These are phyloP conservation scores for Rotaria socialis DNA, from an alignment of 2,888 invertebrate species.

Conservation along the genomic window DNA sequence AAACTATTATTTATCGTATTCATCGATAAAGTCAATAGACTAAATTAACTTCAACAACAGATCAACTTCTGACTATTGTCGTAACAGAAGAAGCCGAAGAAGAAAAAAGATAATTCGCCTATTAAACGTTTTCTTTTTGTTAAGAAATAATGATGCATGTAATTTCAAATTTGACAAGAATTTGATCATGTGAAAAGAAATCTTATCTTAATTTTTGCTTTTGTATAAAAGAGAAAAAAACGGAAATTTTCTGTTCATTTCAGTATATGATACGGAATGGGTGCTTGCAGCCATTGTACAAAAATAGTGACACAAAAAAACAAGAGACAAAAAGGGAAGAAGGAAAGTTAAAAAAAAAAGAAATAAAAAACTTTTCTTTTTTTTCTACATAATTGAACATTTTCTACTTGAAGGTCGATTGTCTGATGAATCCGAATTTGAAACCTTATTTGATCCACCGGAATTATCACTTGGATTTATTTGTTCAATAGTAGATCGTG, in stretches of 20 bases:
- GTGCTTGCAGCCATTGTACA: slow-evolving; percentile 17
- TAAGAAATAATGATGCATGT: background rate
- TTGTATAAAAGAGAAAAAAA: background rate
- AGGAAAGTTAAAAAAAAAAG: background rate
- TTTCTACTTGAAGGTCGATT: background rate
- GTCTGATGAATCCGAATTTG: background rate
- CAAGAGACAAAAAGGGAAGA: background rate
- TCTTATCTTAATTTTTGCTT: slow-evolving; percentile 8
- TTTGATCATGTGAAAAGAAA: background rate
- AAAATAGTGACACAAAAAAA: slow-evolving; percentile 16
- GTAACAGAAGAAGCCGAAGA: background rate
- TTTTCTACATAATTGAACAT: slow-evolving; percentile 27
- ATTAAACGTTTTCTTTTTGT: background rate
- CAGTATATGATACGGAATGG: background rate
- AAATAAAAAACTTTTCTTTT: background rate
- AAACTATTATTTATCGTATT: background rate
- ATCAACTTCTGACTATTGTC: background rate
- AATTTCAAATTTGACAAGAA: background rate
- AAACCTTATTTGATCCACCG: background rate
- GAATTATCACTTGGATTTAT: background rate
- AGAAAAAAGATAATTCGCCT: background rate
- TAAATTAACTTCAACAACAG: background rate
- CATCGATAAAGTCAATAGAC: background rate
- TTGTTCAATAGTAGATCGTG: background rate
- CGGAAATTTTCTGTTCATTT: background rate